Percentiles rank a stretch among this genome's conserved stretches.
These are phyloP conservation scores for Mus musculus DNA, from an alignment of 2,113 vertebrate genomes.

Conservation along the genomic window GRCm39 chr8:114223001-114223500, in stretches of 20 bases:
- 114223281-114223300: not conserved
- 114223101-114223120: not conserved
- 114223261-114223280: not conserved
- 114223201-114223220: not conserved
- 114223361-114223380: constrained; percentile 18
- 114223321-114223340: not conserved
- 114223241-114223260: not conserved
- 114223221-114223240: not conserved
- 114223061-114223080: not conserved
- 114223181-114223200: not conserved
- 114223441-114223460: not conserved
- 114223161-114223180: not conserved
- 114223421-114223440: not conserved
- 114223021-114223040: not conserved
- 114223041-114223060: not conserved
- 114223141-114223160: not conserved
- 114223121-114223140: too few relatives aligned
- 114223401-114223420: not conserved
- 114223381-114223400: constrained; percentile 27
- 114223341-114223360: not conserved
- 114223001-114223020: not conserved
- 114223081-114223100: not conserved
- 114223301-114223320: constrained; percentile 20
- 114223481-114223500: not conserved
- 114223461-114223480: constrained; percentile 18